Conservation (phyloP, 2,888 invertebrate species). For the Eupsilia transversa region DNA sequence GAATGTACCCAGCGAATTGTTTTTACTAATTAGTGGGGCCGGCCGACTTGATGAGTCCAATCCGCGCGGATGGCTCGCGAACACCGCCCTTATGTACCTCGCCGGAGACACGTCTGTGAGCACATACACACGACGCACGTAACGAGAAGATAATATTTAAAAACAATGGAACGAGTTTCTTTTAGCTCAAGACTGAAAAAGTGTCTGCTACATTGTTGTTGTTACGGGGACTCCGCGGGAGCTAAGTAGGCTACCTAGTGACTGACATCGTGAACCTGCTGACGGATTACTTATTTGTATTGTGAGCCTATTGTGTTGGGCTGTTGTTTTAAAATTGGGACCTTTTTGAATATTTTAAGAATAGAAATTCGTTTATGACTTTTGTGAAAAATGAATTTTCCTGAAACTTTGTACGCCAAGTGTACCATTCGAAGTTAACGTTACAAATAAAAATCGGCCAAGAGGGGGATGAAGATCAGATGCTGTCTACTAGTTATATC, state of each 20-base stretch:
- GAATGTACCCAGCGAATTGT: conserved; percentile 87
- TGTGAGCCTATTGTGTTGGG: neutral
- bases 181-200: conserved; percentile 60
- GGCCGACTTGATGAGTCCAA: conserved; percentile 85
- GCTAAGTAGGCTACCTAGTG: conserved; percentile 59
- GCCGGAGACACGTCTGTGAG: conserved; percentile 61
- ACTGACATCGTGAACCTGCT: conserved; percentile 36
- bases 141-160: conserved; percentile 69
- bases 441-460: conserved; percentile 6
- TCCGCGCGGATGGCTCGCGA: conserved; percentile 62
- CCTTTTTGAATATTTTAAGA: neutral
- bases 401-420: neutral
- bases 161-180: conserved; percentile 75
- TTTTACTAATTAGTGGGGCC: conserved; percentile 89
- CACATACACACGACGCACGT: conserved; percentile 58
- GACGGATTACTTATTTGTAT: conserved; percentile 16
- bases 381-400: neutral
- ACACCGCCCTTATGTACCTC: conserved; percentile 67
- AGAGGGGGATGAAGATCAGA: conserved; percentile 6
- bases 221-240: conserved; percentile 34
- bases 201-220: conserved; percentile 51
- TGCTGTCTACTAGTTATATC: conserved; percentile 2
- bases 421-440: neutral
- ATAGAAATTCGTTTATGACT: neutral
- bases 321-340: neutral